Conservation (phyloP, 2,113 vertebrate genomes). For the Talpa occidentalis region DNA sequence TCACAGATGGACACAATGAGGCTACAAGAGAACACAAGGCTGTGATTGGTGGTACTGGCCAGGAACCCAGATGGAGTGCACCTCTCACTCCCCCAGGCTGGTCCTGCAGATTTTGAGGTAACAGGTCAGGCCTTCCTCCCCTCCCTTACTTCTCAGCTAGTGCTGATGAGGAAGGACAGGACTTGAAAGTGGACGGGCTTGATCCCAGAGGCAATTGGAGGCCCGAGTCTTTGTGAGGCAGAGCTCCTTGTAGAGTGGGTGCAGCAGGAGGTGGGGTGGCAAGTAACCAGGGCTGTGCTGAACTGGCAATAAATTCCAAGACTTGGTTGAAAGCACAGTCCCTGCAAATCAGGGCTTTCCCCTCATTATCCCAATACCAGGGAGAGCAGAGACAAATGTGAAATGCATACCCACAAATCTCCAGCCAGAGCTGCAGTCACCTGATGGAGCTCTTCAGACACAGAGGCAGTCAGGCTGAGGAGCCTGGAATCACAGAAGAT, state of each 20-base stretch:
- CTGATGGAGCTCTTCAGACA: not conserved
- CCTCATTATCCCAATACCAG: not conserved
- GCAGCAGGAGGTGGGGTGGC: rapidly evolving
- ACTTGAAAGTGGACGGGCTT: not conserved
- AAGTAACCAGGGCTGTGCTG: not conserved
- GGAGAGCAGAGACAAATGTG: not conserved
- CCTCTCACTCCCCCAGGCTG: not conserved
- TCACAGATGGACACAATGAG: not conserved
- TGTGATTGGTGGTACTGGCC: not conserved
- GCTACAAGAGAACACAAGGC: not conserved
- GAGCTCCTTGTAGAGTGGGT: not conserved
- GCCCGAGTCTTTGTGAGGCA: not conserved
- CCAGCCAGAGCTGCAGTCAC: not conserved
- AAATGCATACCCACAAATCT: not conserved
- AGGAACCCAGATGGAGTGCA: not conserved
- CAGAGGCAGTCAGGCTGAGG: not conserved
- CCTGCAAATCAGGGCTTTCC: not conserved
- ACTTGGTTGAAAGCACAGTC: too few species aligned
- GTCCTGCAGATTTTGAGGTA: not conserved
- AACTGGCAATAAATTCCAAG: not conserved
- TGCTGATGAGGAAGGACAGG: not conserved
- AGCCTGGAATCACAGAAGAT: too few species aligned
- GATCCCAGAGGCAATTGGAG: not conserved
- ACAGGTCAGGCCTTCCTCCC: not conserved
- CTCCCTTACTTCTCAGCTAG: not conserved